Conservation (phyloP, 2,888 invertebrate genomes). For the Seira musarum region DNA sequence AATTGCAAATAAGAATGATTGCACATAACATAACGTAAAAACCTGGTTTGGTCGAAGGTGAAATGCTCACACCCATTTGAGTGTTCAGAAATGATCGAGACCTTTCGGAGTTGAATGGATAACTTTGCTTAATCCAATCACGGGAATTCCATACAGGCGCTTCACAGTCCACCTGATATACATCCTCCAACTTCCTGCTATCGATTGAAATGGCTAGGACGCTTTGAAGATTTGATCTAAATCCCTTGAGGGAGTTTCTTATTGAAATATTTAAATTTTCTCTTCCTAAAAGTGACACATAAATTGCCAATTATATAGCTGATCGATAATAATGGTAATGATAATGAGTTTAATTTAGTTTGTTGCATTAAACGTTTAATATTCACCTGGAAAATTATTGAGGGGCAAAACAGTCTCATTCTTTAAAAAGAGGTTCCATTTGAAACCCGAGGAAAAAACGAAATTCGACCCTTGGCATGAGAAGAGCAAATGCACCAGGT, state of each 20-base stretch:
- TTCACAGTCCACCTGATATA: conserved; percentile 31
- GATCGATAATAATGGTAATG: no score
- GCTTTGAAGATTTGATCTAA: conserved; percentile 35
- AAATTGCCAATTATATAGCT: background rate
- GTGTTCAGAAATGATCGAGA: no score
- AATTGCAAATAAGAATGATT: no score
- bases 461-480: conserved; percentile 55
- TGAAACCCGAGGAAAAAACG: conserved; percentile 56
- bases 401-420: background rate
- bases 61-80: no score
- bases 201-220: conserved; percentile 1
- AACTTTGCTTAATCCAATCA: conserved; percentile 25
- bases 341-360: background rate
- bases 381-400: background rate
- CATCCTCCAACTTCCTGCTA: background rate
- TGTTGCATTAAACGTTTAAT: background rate
- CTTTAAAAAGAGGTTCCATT: conserved; percentile 32
- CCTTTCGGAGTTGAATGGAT: background rate
- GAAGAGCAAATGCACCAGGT: background rate
- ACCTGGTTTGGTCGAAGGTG: no score
- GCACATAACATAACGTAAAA: no score
- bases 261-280: conserved; percentile 9
- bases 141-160: conserved; percentile 42
- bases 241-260: conserved; percentile 18
- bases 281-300: background rate